These are phyloP conservation scores for Bombus superbus DNA, from an alignment of 1,140 invertebrate genomes.

Conservation along the genomic window DNA sequence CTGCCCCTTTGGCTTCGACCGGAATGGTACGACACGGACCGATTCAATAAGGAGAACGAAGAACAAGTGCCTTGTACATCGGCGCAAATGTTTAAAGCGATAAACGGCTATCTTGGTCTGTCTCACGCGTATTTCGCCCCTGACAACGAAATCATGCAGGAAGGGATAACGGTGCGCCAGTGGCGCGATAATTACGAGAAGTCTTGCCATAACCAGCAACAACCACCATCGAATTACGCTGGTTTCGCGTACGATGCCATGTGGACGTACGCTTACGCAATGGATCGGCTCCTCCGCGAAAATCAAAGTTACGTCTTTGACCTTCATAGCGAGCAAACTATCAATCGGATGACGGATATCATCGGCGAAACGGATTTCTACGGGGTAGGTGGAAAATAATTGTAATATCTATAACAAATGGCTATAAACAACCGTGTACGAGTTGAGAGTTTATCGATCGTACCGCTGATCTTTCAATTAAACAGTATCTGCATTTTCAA, in stretches of 20 bases:
- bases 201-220: slow-evolving; percentile 55
- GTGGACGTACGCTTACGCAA: slow-evolving; percentile 91
- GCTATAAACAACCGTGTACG: too few relatives aligned
- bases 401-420: too few relatives aligned
- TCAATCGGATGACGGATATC: slow-evolving; percentile 83
- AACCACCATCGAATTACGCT: slow-evolving; percentile 85
- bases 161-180: slow-evolving; percentile 84
- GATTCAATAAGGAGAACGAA: slow-evolving; percentile 81
- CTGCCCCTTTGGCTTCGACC: slow-evolving; percentile 88
- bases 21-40: slow-evolving; percentile 88
- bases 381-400: slow-evolving; percentile 79
- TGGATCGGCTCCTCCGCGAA: slow-evolving; percentile 86
- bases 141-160: slow-evolving; percentile 86
- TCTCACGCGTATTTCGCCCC: slow-evolving; percentile 87
- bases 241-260: slow-evolving; percentile 93
- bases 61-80: slow-evolving; percentile 86
- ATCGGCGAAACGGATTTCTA: slow-evolving; percentile 87
- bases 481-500: too few relatives aligned
- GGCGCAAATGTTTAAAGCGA: slow-evolving; percentile 87
- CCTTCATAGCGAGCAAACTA: slow-evolving; percentile 75
- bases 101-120: slow-evolving; percentile 90
- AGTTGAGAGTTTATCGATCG: too few relatives aligned
- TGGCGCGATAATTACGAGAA: slow-evolving; percentile 84
- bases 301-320: slow-evolving; percentile 77
- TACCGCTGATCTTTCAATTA: too few relatives aligned